A percentile compares a stretch with the other conserved stretches of the same genome.
Conservation (phyloP, 2,113 vertebrate genomes). For the Prochilodus magdalenae region DNA sequence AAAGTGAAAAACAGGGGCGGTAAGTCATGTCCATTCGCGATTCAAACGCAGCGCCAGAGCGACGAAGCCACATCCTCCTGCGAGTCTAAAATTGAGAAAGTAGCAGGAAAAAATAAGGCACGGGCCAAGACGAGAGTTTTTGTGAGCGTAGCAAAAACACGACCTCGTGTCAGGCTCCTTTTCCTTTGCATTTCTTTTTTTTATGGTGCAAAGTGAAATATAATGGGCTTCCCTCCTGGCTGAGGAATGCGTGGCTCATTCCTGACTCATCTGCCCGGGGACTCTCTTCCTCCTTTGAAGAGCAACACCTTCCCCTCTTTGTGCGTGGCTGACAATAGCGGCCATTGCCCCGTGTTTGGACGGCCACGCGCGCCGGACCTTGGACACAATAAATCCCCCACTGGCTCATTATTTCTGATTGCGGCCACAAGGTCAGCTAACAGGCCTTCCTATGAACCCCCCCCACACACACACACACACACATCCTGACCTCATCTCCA, state of each 20-base stretch:
- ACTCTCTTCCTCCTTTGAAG: slow-evolving; percentile 60
- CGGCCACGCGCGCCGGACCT: slow-evolving; percentile 65
- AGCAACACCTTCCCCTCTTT: slow-evolving; percentile 65
- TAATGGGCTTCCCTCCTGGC: slow-evolving; percentile 30
- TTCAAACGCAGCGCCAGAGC: background rate
- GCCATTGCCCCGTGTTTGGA: slow-evolving; percentile 67
- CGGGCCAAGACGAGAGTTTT: slow-evolving; percentile 38
- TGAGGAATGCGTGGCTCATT: slow-evolving; percentile 49
- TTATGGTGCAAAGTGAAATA: slow-evolving; percentile 40
- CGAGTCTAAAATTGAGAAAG: slow-evolving; percentile 10
- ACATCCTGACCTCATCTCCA: slow-evolving; percentile 70
- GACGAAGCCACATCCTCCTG: background rate
- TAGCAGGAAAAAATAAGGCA: slow-evolving; percentile 55
- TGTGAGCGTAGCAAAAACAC: slow-evolving; percentile 40
- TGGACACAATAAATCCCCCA: slow-evolving; percentile 74
- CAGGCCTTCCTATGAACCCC: slow-evolving; percentile 79
- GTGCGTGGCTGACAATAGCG: slow-evolving; percentile 68
- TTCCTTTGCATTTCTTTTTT: slow-evolving; percentile 48
- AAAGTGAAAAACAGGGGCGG: background rate
- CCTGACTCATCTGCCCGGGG: slow-evolving; percentile 56
- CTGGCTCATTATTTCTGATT: slow-evolving; percentile 78
- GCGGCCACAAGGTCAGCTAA: slow-evolving; percentile 79
- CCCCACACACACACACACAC: too few relatives aligned
- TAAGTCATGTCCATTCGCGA: background rate
- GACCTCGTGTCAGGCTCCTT: slow-evolving; percentile 37